Percentiles rank a stretch among this genome's conserved stretches.
phyloP scores from a whole-genome alignment of 2,888 invertebrate species.

The Oegoconia quadripuncta region DNA sequence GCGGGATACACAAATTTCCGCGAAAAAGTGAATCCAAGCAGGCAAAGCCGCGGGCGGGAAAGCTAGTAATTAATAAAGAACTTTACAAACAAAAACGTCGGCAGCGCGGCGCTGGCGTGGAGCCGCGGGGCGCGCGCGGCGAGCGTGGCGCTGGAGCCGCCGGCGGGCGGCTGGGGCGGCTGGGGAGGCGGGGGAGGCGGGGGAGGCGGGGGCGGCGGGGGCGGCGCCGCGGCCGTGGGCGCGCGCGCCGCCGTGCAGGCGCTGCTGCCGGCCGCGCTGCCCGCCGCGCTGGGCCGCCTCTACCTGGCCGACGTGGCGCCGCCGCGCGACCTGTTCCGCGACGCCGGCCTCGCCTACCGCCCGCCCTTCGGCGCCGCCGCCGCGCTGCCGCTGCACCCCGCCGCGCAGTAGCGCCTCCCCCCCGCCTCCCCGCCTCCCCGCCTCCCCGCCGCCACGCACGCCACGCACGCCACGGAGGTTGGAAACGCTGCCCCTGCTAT shows the following conservation, averaged over 20 bases:
- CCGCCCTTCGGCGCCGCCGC: constrained; percentile 84
- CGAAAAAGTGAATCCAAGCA: too few relatives aligned
- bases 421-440: too few relatives aligned
- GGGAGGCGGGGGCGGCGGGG: constrained; percentile 72
- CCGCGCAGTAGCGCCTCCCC: constrained; percentile 10
- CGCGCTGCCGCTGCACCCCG: constrained; percentile 61
- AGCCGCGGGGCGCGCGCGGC: neutral
- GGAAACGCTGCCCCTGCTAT: neutral
- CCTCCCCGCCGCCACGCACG: too few relatives aligned
- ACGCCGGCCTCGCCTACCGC: constrained; percentile 87
- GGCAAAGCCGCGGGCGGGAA: too few relatives aligned
- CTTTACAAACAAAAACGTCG: too few relatives aligned
- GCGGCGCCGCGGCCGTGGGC: constrained; percentile 50
- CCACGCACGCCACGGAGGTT: too few relatives aligned
- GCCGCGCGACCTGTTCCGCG: constrained; percentile 84
- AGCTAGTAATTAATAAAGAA: too few relatives aligned
- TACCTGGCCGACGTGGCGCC: constrained; percentile 92
- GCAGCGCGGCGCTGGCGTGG: neutral
- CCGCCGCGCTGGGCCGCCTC: constrained; percentile 68
- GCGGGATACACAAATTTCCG: too few relatives aligned
- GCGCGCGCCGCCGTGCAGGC: constrained; percentile 38
- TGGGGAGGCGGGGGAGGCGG: constrained; percentile 69
- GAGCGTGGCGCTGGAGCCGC: constrained; percentile 77
- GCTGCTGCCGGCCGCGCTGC: constrained; percentile 36
- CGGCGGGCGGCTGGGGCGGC: constrained; percentile 66